phyloP scores from a whole-genome alignment of 2,888 invertebrate genomes.

The Aleiodes testaceus region DNA sequence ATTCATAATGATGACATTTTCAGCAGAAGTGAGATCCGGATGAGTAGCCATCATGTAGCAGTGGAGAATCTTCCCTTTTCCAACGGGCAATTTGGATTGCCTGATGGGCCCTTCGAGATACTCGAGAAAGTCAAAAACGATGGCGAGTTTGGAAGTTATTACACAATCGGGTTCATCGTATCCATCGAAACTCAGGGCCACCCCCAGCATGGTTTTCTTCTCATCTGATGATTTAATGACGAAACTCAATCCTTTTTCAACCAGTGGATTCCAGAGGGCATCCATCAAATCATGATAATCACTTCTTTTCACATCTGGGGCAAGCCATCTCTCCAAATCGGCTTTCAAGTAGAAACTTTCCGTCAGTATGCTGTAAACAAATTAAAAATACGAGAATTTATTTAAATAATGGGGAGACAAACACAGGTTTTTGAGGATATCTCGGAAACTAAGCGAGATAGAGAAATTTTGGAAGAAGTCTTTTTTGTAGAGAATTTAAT shows the following conservation, averaged over 20 bases:
- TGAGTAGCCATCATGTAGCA: constrained; percentile 92
- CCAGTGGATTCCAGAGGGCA: constrained; percentile 81
- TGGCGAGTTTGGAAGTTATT: constrained; percentile 79
- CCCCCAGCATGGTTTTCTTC: constrained; percentile 77
- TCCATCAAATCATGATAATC: constrained; percentile 83
- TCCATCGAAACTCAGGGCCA: constrained; percentile 87
- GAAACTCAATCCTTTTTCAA: constrained; percentile 84
- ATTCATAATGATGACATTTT: constrained; percentile 86
- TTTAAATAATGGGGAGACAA: not conserved
- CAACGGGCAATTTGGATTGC: constrained; percentile 78
- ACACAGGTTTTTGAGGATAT: no score
- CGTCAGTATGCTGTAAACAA: constrained; percentile 82
- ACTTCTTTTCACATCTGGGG: constrained; percentile 78
- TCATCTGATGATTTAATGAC: constrained; percentile 77
- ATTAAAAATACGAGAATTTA: not conserved
- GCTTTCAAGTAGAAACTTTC: constrained; percentile 91
- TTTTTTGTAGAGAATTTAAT: no score
- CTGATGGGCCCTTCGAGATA: constrained; percentile 83
- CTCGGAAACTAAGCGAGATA: no score
- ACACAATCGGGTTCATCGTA: constrained; percentile 85
- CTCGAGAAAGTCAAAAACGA: constrained; percentile 87
- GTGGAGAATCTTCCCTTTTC: constrained; percentile 83
- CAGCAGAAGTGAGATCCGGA: constrained; percentile 78
- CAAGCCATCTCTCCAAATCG: constrained; percentile 86
- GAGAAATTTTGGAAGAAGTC: no score